phyloP scores from a whole-genome alignment of 2,797 vertebrate genomes.

The Mus spretus region DNA sequence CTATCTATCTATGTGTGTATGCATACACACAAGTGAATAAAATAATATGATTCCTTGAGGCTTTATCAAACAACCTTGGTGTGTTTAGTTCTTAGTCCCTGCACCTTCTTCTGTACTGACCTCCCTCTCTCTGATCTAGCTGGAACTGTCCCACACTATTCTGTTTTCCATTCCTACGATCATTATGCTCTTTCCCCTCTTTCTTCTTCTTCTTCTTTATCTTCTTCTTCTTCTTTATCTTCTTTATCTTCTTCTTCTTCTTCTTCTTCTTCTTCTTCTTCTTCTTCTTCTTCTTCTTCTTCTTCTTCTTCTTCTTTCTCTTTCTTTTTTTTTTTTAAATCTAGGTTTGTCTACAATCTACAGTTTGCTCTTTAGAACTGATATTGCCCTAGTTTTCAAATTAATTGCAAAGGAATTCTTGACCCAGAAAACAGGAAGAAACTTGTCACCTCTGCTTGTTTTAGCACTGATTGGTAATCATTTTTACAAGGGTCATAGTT shows the following conservation, averaged over 20 bases:
- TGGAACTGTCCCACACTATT: neutral
- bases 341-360: neutral
- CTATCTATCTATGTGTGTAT: too few species aligned
- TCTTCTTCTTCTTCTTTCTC: too few species aligned
- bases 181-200: neutral
- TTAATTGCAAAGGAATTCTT: slow-evolving; percentile 41
- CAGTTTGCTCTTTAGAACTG: neutral
- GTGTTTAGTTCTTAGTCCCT: neutral
- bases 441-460: neutral
- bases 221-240: too few species aligned
- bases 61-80: neutral
- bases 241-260: too few species aligned
- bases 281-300: too few species aligned
- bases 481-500: neutral
- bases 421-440: neutral
- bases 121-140: neutral
- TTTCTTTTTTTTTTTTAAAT: neutral
- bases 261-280: too few species aligned
- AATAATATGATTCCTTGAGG: neutral
- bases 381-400: neutral
- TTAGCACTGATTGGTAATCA: neutral
- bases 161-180: too few species aligned
- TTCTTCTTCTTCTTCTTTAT: too few species aligned
- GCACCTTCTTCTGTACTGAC: neutral
- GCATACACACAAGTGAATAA: neutral